Percentiles rank a stretch among this genome's conserved stretches.
phyloP scores from a whole-genome alignment of 2,888 invertebrate genomes.

The Scotopteryx bipunctaria region DNA sequence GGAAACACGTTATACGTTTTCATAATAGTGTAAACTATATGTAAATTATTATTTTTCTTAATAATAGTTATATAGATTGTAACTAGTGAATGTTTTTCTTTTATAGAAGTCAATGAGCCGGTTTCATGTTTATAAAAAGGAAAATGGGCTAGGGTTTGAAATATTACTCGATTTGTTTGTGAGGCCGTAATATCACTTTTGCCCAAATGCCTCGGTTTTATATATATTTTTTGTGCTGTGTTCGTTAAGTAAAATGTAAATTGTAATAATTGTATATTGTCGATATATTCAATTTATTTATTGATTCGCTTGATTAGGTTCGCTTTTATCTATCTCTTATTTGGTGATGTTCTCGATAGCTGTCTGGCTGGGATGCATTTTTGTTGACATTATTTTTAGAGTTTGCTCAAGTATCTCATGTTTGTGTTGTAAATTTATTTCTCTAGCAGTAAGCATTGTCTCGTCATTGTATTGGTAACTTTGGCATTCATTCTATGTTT shows the following conservation, averaged over 20 bases:
- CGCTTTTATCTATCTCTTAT: slow-evolving; percentile 56
- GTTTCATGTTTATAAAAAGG: slow-evolving; percentile 58
- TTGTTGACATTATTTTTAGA: slow-evolving; percentile 55
- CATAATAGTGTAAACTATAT: slow-evolving; percentile 77
- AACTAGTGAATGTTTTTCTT: slow-evolving; percentile 74
- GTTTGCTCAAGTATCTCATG: slow-evolving; percentile 74
- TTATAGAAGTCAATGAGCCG: slow-evolving; percentile 71
- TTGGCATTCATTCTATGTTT: slow-evolving; percentile 27
- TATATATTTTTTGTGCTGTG: slow-evolving; percentile 77
- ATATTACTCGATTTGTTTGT: slow-evolving; percentile 1
- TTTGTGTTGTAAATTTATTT: slow-evolving; percentile 70
- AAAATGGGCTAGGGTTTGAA: slow-evolving; percentile 13
- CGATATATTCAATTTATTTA: slow-evolving; percentile 81
- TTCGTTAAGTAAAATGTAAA: slow-evolving; percentile 81
- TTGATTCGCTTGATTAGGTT: slow-evolving; percentile 77
- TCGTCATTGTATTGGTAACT: slow-evolving; percentile 45
- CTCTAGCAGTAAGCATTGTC: slow-evolving; percentile 61
- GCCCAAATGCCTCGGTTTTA: slow-evolving; percentile 40
- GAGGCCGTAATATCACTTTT: slow-evolving; percentile 1
- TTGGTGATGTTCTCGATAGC: slow-evolving; percentile 60
- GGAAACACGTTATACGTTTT: slow-evolving; percentile 80
- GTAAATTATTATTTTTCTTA: slow-evolving; percentile 73
- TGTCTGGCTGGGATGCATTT: slow-evolving; percentile 78
- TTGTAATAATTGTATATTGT: slow-evolving; percentile 82
- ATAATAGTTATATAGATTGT: slow-evolving; percentile 70